These are phyloP conservation scores for Heterohyrax brucei DNA, from an alignment of 2,797 vertebrate species.

Conservation along the genomic window DNA sequence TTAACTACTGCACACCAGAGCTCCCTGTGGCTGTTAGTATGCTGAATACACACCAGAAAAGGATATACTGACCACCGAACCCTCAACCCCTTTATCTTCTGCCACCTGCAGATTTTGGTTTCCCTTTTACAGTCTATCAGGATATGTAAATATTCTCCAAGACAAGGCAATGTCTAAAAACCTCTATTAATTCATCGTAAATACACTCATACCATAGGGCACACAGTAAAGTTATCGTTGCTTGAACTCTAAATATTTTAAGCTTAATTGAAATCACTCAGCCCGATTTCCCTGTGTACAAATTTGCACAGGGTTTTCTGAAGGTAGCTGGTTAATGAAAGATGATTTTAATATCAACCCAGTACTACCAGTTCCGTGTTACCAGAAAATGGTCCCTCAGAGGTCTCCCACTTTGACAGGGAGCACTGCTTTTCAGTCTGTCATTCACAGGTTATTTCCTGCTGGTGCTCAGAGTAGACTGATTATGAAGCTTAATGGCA, in stretches of 20 bases:
- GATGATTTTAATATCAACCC: slow-evolving; percentile 65
- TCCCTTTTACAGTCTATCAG: slow-evolving; percentile 44
- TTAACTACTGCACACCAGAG: no score
- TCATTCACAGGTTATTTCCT: neutral
- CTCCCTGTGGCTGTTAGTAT: neutral
- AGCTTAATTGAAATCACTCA: slow-evolving; percentile 66
- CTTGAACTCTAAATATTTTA: slow-evolving; percentile 62
- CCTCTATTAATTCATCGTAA: slow-evolving; percentile 65
- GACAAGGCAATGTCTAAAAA: slow-evolving; percentile 1
- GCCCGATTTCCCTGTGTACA: slow-evolving; percentile 34
- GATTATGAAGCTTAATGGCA: neutral
- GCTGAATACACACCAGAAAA: slow-evolving; percentile 22
- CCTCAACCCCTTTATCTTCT: slow-evolving; percentile 21
- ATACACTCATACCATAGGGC: neutral
- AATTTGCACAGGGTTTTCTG: slow-evolving; percentile 42
- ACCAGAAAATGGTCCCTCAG: slow-evolving; percentile 2
- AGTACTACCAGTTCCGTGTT: slow-evolving; percentile 11
- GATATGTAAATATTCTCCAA: slow-evolving; percentile 72
- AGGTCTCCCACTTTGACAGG: neutral
- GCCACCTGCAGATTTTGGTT: slow-evolving; percentile 32
- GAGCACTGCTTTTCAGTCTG: neutral
- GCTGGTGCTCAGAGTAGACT: neutral
- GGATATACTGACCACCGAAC: neutral
- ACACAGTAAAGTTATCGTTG: neutral
- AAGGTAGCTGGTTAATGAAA: slow-evolving; percentile 76